Evolutionary conservation across 2,113 vertebrate genomes (phyloP).

Genomic region (Siniperca knerii): DNA sequence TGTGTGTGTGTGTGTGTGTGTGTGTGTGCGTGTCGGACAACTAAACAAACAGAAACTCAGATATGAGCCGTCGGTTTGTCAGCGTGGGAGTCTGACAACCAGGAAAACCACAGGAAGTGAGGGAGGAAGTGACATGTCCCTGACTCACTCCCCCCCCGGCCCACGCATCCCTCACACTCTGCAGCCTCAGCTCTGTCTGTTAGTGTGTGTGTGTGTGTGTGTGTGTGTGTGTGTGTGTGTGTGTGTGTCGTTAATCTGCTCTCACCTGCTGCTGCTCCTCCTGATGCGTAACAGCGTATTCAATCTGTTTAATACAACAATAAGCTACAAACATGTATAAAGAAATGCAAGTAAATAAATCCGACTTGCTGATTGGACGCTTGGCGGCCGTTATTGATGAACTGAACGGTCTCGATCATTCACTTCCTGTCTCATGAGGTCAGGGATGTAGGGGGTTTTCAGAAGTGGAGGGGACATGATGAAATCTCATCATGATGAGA

Average conservation of each 20-base stretch:
- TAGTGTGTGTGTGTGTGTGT: constrained; percentile 23
- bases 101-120: constrained; percentile 78
- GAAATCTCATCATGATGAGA: not conserved
- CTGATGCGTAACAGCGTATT: not conserved
- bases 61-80: constrained; percentile 53
- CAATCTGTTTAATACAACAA: not conserved
- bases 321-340: not conserved
- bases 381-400: not conserved
- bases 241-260: not conserved
- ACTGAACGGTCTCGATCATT: not conserved
- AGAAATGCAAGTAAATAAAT: not conserved
- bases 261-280: not conserved
- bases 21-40: not conserved
- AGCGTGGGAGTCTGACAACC: constrained; percentile 61
- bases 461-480: not conserved
- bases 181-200: constrained; percentile 24
- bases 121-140: constrained; percentile 71
- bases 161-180: constrained; percentile 53
- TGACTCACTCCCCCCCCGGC: constrained; percentile 8
- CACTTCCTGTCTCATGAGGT: constrained; percentile 32
- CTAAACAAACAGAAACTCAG: constrained; percentile 45
- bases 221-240: constrained; percentile 13
- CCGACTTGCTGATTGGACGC: not conserved
- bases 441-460: constrained; percentile 25
- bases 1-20: constrained; percentile 11